phyloP scores from a whole-genome alignment of 1,140 invertebrate species.

The Calosoma granatense region DNA sequence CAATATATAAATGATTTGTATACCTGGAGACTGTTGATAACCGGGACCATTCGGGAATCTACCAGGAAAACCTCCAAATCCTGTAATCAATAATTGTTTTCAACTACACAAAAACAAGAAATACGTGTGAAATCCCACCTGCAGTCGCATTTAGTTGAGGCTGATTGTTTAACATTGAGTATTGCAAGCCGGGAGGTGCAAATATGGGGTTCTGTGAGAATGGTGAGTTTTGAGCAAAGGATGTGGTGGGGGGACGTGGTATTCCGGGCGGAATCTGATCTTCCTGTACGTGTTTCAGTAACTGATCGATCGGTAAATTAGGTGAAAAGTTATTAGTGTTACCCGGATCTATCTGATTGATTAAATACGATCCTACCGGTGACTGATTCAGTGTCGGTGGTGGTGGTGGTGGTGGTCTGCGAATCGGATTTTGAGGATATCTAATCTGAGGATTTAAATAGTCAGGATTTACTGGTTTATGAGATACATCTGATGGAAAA shows the following conservation, averaged over 20 bases:
- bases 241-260: neutral
- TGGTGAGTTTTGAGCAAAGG: neutral
- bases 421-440: neutral
- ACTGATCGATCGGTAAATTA: constrained; percentile 6
- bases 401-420: constrained; percentile 7
- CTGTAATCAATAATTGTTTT: neutral
- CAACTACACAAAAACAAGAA: neutral
- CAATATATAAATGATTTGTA: too few species aligned
- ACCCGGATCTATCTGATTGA: constrained; percentile 9
- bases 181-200: constrained; percentile 2
- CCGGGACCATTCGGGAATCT: neutral
- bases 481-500: constrained; percentile 14
- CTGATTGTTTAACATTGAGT: constrained; percentile 1
- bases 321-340: constrained; percentile 8
- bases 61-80: constrained; percentile 1
- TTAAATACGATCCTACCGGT: neutral
- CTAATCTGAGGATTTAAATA: neutral
- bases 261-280: neutral
- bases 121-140: neutral
- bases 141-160: neutral
- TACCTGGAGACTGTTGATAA: constrained; percentile 1
- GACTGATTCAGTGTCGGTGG: neutral
- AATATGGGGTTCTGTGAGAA: constrained; percentile 3
- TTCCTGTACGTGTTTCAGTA: constrained; percentile 10
- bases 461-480: neutral